Evolutionary conservation across 1,140 invertebrate species (phyloP).

Genomic region (Eueides isabella): DNA sequence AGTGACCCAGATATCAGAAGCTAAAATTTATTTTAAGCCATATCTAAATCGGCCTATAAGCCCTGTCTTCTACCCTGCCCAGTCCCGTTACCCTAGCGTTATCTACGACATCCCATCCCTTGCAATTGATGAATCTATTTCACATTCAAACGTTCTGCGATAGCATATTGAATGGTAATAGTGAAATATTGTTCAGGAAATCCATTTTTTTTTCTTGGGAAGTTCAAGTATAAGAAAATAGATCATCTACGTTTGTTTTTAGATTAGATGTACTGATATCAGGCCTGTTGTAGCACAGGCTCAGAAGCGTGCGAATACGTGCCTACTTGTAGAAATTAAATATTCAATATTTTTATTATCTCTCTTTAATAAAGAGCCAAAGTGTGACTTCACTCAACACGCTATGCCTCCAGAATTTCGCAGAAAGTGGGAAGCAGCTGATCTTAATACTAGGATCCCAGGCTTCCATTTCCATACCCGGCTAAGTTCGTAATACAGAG

Average conservation of each 20-base stretch:
- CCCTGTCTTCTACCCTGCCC: neutral
- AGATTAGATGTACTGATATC: no score
- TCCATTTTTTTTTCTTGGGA: neutral
- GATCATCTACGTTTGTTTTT: no score
- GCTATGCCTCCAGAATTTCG: neutral
- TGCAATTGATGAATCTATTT: neutral
- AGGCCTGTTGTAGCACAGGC: no score
- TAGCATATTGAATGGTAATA: neutral
- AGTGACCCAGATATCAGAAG: neutral
- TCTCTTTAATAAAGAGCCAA: no score
- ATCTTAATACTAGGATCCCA: neutral
- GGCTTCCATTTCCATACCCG: no score
- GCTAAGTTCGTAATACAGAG: neutral
- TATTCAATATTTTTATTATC: no score
- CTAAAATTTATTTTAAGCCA: neutral
- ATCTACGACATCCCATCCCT: slow-evolving; percentile 1
- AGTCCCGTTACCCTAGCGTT: neutral
- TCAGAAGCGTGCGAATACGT: no score
- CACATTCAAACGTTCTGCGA: neutral
- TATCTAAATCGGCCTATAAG: neutral
- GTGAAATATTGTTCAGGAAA: neutral
- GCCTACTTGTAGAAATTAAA: no score
- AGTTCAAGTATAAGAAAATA: no score
- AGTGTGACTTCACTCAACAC: no score
- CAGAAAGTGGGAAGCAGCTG: neutral